Base-by-base conservation (phyloP, 2,113 vertebrate genomes). In the Atractosteus spatula region DNA sequence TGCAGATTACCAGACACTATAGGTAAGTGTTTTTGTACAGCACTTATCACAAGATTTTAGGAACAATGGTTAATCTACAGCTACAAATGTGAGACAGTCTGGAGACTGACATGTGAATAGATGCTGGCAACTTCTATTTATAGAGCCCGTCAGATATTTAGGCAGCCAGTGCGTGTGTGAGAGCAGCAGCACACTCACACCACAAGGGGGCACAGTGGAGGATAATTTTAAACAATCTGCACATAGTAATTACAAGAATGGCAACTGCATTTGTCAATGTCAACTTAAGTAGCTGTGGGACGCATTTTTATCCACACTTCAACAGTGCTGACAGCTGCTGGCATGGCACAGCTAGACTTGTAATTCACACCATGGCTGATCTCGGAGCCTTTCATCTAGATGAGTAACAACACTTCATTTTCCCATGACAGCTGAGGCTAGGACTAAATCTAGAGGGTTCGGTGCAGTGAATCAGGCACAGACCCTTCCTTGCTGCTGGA, bases 291-390 rank as follows among this genome's bases (percentile, higher is more conserved):
- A 7, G 13, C 45, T 69, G 45, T 43, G 17, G 13, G 51, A 69
- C 69, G 44, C 17, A 47, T 59, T 74, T 71, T 44, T 41, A 14
- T 62, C 41, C 11, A 62, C 69, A 62, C 16, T 69, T 68, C 55
- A 54, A 71, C 47, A 64, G 42, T 3, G 42, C 10, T 41, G 71
- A 47, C 63, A 66, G 68, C 63, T 62, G 44, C 63, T 68, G 69
- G 13, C 42, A 10, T 43, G n/a, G 55, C 16, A 41, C 54, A 43
- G 17, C 7, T 8, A 64, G 41, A 43, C 41, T 6, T 64, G 66
- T 66, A 57, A 76, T 69, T 76, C 51, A 43, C 70, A 72, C 55
- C 70, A 68, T 68, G 29, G 45, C 68, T 44, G 29, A 72, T 57
- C 45, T 61, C 69, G 61, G 41, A 45, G 8, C 13, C 7, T 61